Base-by-base conservation (phyloP, 2,113 vertebrate genomes). In the Pelecanoides urinatrix region DNA sequence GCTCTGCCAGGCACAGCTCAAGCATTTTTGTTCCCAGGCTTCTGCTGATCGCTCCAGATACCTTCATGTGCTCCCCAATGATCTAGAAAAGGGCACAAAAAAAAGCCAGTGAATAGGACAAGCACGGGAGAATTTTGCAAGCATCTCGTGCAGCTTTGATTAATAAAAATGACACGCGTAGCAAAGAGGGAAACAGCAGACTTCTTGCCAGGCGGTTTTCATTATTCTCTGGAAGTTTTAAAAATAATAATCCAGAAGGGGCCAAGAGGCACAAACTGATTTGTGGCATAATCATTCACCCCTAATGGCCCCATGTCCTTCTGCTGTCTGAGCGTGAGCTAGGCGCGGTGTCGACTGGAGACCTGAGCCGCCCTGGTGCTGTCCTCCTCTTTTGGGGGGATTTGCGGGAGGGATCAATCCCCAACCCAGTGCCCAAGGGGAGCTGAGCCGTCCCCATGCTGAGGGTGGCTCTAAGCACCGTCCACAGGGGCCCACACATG, bases 21-120 rank as follows among this genome's bases (percentile, higher is more conserved):
- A 98, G 94, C 16, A 73, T 95, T 90, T 96, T 97, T 18, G 13
- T 95, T 96, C 97, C 96, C 80, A 98, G 77, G 32, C 95, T 92
- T 29, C 67, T n/a, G 23, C 97, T 98, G 93, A 98, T 97, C 2
- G 5, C 65, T 52, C 95, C 52, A 8, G 98, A 94, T 11, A 92
- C 78, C 88, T 97, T 98, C 91, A 86, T 63, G 6, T 98, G 87
- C 92, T 97, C 58, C 3, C 89, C 95, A 1, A 98, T 95, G 5
- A 98, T 97, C 98, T 98, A 94, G 56, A 56, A 94, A 94, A 52
- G 15, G 68, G 19, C 52, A 85, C 3, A 3, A 76, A 52, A 67
- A 87, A 47, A 4, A 26, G 10, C 65, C 25, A 70, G 30, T 96
- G 74, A 96, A 71, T 45, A 29, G 50, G 15, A 86, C 52, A 78